Conservation (phyloP, 2,113 vertebrate species). For the Rhinopomastus cyanomelas region DNA sequence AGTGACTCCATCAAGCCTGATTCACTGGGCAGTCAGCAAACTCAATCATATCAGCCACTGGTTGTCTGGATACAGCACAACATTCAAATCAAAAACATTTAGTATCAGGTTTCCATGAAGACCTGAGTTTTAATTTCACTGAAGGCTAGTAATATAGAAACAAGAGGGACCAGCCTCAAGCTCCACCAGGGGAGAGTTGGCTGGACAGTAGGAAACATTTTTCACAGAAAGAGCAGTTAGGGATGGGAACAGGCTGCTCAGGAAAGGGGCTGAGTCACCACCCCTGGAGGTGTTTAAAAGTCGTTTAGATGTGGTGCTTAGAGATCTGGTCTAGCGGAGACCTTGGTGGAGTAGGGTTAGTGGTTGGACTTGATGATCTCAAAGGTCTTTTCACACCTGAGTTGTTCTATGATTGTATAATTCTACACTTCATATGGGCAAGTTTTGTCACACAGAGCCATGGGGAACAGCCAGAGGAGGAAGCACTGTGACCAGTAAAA, state of each 20-base stretch:
- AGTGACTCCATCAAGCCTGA: neutral
- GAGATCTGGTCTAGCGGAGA: no score
- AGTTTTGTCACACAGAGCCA: neutral
- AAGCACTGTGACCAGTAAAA: neutral
- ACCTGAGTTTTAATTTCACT: neutral
- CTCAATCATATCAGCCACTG: neutral
- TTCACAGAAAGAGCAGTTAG: no score
- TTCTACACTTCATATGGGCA: neutral
- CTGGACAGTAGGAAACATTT: no score
- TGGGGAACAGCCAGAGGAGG: neutral
- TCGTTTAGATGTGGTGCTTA: no score
- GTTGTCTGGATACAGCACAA: neutral
- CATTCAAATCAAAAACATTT: neutral
- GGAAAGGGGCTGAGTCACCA: no score
- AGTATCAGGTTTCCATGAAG: neutral
- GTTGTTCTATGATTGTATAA: no score
- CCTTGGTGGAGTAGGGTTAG: no score
- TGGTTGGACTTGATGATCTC: no score
- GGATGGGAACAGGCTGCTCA: no score
- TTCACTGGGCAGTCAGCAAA: neutral
- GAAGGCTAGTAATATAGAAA: neutral
- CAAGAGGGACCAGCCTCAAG: neutral
- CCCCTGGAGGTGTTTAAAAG: no score
- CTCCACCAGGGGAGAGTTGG: no score
- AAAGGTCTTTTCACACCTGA: no score